Percentiles rank a stretch among this genome's conserved stretches.
Evolutionary conservation across 2,888 invertebrate genomes (phyloP).

Genomic region (Theretra japonica): DNA sequence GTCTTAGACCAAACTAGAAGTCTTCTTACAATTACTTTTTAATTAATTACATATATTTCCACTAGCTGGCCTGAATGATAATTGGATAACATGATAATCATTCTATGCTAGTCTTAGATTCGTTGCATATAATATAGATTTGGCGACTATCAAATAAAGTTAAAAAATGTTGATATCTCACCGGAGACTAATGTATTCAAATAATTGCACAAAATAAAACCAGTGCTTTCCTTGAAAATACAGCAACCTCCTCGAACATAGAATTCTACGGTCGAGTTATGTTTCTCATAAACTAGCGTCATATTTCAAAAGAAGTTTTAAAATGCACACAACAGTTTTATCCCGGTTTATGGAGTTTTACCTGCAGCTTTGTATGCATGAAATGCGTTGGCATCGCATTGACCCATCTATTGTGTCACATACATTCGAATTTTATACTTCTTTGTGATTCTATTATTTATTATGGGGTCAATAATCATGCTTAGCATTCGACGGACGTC

Average conservation of each 20-base stretch:
- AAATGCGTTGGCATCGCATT: conserved; percentile 5
- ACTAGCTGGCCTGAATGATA: too few relatives aligned
- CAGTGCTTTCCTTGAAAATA: background rate
- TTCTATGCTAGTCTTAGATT: too few relatives aligned
- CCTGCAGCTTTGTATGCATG: conserved; percentile 3
- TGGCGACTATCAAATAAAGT: background rate
- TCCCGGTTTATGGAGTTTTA: background rate
- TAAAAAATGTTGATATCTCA: background rate
- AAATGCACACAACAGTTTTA: conserved; percentile 17
- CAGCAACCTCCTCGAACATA: background rate
- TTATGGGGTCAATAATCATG: background rate
- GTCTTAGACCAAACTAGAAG: too few relatives aligned
- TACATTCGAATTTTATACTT: background rate
- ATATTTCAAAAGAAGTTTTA: conserved; percentile 15
- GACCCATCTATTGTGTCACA: background rate
- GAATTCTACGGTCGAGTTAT: background rate
- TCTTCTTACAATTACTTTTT: too few relatives aligned
- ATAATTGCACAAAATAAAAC: background rate
- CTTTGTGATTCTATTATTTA: too few relatives aligned
- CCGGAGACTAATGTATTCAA: background rate
- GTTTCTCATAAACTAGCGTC: background rate
- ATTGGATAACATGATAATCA: too few relatives aligned
- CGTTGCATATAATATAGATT: too few relatives aligned
- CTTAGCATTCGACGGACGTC: background rate
- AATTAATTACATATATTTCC: too few relatives aligned